Evolutionary conservation across 2,888 invertebrate genomes (phyloP).

Genomic region (Rhagonycha fulva): DNA sequence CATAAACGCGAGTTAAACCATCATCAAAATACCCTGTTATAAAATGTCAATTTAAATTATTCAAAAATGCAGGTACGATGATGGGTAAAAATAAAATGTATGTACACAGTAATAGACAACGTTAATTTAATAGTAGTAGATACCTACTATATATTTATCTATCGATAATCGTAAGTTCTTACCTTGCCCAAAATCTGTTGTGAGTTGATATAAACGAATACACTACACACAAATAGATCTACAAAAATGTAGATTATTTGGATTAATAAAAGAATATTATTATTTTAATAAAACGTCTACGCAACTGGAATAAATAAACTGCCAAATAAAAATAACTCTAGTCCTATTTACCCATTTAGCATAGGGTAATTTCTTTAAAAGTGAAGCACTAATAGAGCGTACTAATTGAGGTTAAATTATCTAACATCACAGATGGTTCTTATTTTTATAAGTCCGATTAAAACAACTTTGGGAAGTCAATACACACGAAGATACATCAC

Average conservation of each 20-base stretch:
- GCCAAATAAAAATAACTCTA: not conserved
- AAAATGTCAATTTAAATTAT: not conserved
- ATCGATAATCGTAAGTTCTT: not conserved
- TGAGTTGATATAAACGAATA: not conserved
- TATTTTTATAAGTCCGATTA: conserved; percentile 9
- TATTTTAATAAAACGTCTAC: not conserved
- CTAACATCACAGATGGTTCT: conserved; percentile 21
- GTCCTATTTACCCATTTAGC: not conserved
- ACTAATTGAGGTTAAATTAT: conserved; percentile 28
- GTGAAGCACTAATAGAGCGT: not conserved
- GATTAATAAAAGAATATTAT: not conserved
- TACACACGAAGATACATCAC: not conserved
- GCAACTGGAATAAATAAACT: not conserved
- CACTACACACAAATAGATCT: not conserved
- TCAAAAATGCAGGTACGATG: too few relatives aligned
- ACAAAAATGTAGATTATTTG: not conserved
- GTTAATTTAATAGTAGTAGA: not conserved
- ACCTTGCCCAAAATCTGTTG: not conserved
- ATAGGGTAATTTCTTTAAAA: not conserved
- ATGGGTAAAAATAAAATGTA: too few relatives aligned
- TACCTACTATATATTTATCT: not conserved
- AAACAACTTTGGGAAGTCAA: not conserved
- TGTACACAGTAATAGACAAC: too few relatives aligned
- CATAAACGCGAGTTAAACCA: not conserved
- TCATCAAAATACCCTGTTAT: not conserved